Evolutionary conservation across 2,113 vertebrate genomes (phyloP).

Genomic region (Peromyscus maniculatus): DNA sequence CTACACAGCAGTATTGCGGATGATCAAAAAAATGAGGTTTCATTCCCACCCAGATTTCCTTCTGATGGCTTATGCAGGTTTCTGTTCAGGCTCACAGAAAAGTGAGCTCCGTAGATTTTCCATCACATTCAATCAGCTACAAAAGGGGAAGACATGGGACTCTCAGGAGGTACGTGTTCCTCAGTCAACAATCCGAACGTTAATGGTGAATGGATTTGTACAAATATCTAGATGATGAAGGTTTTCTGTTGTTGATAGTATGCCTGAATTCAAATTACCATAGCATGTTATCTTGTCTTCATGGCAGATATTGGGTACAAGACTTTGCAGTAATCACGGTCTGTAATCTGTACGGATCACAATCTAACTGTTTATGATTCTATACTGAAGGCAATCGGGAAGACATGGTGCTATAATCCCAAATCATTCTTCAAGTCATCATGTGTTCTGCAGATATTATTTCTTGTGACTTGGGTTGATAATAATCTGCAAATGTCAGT

Average conservation of each 20-base stretch:
- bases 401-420: not conserved
- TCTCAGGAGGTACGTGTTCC: not conserved
- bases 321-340: constrained; percentile 62
- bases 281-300: constrained; percentile 68
- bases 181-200: not conserved
- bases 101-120: constrained; percentile 58
- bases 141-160: constrained; percentile 62
- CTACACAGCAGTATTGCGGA: not conserved
- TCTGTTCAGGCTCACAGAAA: not conserved
- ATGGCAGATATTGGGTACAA: constrained; percentile 58
- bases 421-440: not conserved
- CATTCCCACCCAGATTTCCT: not conserved
- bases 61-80: not conserved
- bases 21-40: not conserved
- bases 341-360: not conserved
- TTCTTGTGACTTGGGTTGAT: not conserved
- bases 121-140: constrained; percentile 60
- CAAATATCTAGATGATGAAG: constrained; percentile 19
- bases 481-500: not conserved
- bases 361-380: not conserved
- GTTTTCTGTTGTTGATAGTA: constrained; percentile 69
- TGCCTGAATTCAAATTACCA: constrained; percentile 79
- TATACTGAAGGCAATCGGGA: not conserved
- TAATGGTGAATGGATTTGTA: not conserved
- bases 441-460: not conserved